A percentile compares a stretch with the other conserved stretches of the same genome.
Conservation (phyloP, 1,140 invertebrate species). For the Drosophila parvula region DNA sequence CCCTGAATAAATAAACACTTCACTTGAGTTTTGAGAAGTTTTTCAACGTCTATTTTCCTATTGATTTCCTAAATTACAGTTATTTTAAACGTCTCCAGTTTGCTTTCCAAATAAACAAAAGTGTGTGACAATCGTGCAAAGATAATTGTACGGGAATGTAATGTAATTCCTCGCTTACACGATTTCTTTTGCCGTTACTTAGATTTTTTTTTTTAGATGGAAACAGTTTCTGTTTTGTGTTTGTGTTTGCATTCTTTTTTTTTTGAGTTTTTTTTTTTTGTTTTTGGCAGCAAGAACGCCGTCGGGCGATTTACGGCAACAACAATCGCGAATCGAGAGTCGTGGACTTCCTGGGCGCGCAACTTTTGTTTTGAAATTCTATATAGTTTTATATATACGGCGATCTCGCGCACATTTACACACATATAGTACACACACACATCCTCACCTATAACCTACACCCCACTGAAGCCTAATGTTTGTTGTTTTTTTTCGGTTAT, state of each 20-base stretch:
- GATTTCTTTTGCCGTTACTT: background rate
- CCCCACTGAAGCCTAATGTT: conserved; percentile 32
- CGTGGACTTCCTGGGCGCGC: conserved; percentile 44
- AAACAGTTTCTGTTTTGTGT: conserved; percentile 28
- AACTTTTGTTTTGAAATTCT: conserved; percentile 51
- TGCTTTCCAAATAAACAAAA: conserved; percentile 7
- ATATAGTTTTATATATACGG: conserved; percentile 39
- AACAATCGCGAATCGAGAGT: conserved; percentile 37
- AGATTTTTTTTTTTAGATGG: conserved; percentile 1
- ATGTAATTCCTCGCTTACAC: background rate
- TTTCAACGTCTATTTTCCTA: background rate
- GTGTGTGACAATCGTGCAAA: conserved; percentile 1
- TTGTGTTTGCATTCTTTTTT: conserved; percentile 21
- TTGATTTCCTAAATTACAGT: background rate
- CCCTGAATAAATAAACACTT: background rate
- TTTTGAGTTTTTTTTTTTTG: conserved; percentile 5
- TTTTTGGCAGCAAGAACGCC: conserved; percentile 37
- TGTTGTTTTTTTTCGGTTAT: conserved; percentile 56
- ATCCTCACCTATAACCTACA: background rate
- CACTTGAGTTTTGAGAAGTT: background rate
- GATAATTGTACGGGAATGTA: conserved; percentile 6
- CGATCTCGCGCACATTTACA: conserved; percentile 25
- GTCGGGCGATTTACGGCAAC: conserved; percentile 35
- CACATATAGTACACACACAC: background rate
- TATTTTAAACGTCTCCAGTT: background rate